Conservation (phyloP, 2,113 vertebrate species). For the Girardinichthys multiradiatus region DNA sequence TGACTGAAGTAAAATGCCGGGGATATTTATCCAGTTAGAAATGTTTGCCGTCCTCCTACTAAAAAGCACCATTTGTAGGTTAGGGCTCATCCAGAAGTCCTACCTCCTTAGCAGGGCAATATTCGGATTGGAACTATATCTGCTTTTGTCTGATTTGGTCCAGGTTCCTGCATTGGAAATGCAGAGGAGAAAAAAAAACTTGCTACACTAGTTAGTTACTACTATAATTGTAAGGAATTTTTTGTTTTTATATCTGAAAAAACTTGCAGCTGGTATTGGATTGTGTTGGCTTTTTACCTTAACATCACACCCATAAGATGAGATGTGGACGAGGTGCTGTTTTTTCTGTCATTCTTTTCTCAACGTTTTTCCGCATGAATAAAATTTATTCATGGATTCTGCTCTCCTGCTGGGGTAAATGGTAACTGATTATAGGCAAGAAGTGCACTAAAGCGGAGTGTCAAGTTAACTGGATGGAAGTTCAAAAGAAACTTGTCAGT, state of each 20-base stretch:
- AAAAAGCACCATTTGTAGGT: too few relatives aligned
- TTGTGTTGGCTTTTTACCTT: slow-evolving; percentile 44
- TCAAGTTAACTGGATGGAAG: slow-evolving; percentile 50
- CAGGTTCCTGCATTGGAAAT: too few relatives aligned
- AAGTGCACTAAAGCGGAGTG: slow-evolving; percentile 36
- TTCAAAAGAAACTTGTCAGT: slow-evolving; percentile 53
- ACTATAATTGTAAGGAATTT: not conserved
- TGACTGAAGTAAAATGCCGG: too few relatives aligned
- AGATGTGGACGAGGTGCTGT: slow-evolving; percentile 32
- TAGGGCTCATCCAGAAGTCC: too few relatives aligned
- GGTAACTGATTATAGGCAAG: slow-evolving; percentile 60
- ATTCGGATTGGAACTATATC: too few relatives aligned
- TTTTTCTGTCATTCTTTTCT: slow-evolving; percentile 48
- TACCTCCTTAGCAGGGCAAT: too few relatives aligned
- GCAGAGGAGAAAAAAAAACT: too few relatives aligned
- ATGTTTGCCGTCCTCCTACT: too few relatives aligned
- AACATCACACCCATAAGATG: slow-evolving; percentile 43
- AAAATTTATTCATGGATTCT: slow-evolving; percentile 64
- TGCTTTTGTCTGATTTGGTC: too few relatives aligned
- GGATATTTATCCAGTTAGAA: too few relatives aligned
- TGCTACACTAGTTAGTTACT: not conserved
- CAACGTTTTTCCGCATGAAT: slow-evolving; percentile 43
- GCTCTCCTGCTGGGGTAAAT: slow-evolving; percentile 66
- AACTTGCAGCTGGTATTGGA: slow-evolving; percentile 17
- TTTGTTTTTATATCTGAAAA: slow-evolving; percentile 31